Evolutionary conservation across 92 coral and sea anemone species (phyloP).

Genomic region (Phenganax marumi): DNA sequence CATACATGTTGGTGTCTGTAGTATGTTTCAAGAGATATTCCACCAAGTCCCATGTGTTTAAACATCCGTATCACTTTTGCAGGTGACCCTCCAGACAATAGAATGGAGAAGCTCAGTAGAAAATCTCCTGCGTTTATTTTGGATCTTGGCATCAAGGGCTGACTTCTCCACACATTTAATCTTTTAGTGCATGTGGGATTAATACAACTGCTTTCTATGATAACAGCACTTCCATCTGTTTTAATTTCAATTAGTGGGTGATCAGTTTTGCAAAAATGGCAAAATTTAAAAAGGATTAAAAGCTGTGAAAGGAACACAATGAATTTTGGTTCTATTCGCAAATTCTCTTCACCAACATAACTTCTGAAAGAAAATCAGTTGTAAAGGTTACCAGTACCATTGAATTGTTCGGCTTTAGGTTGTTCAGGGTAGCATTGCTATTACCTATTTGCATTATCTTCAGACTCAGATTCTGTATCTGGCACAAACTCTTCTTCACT

Average conservation of each 20-base stretch:
- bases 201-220: constrained; percentile 31
- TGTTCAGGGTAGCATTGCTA: no score
- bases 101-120: constrained; percentile 45
- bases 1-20: constrained; percentile 14
- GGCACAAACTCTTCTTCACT: no score
- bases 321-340: constrained; percentile 41
- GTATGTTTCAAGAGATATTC: background rate
- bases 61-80: constrained; percentile 41
- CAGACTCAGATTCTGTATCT: no score
- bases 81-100: constrained; percentile 47
- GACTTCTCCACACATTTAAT: constrained; percentile 44
- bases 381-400: no score
- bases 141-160: constrained; percentile 52
- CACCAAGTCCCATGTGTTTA: constrained; percentile 30
- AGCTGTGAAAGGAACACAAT: constrained; percentile 51
- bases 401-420: no score
- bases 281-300: constrained; percentile 46
- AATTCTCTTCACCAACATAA: constrained; percentile 21
- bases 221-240: constrained; percentile 39
- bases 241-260: constrained; percentile 32
- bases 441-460: no score
- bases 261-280: constrained; percentile 48
- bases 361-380: constrained; percentile 1
- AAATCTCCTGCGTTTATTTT: constrained; percentile 51
- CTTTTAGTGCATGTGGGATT: constrained; percentile 47